Base-by-base conservation (phyloP, 2,113 vertebrate genomes). In the Ophthalmolycus amberensis region DNA sequence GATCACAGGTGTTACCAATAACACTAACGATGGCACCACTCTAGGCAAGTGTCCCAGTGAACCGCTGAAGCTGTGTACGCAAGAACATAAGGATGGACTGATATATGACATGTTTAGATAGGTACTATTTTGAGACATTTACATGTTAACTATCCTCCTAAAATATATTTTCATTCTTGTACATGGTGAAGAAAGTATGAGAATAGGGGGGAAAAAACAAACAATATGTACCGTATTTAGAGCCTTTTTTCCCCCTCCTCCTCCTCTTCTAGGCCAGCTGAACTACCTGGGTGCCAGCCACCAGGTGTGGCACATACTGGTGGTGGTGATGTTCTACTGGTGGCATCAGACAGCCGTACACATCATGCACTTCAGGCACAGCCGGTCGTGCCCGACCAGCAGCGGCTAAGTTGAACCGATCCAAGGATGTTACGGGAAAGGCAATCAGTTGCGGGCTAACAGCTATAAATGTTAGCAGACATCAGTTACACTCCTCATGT, bases 241-340 rank as follows among this genome's bases (percentile, higher is more conserved):
- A 63, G 20, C n/a, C 6, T 59, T 38, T 77, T 29, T 37, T 25
- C 16, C 20, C 25, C 11, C 10, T 22, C 34, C 54, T 50, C 54
- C 11, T 59, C 58, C 15, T 76, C 50, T 58, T 4, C 16, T 20
- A 99, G 98, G 98, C 65, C 98, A 99, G 92, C 69, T 99, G 82
- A 99, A 99, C 95, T 99, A 99, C 95, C 92, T 99, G 71, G 98
- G 98, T 9, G 98, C 98, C 2, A 99, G 98, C 87, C 98, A 99
- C 93, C 98, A 99, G 84, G 91, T 99, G 29, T 99, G 98, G 98
- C 98, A 99, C n/a, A 46, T 99, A 74, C 96, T 99, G 54, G 98
- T 99, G 64, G 98, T 99, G n/a, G 88, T 96, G 77, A 99, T 99
- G 98, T 93, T 99, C 75, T 99, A 99, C 40, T 99, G 98, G 98